Base-by-base conservation (phyloP, 2,113 vertebrate species). In the Oxyruncus cristatus region DNA sequence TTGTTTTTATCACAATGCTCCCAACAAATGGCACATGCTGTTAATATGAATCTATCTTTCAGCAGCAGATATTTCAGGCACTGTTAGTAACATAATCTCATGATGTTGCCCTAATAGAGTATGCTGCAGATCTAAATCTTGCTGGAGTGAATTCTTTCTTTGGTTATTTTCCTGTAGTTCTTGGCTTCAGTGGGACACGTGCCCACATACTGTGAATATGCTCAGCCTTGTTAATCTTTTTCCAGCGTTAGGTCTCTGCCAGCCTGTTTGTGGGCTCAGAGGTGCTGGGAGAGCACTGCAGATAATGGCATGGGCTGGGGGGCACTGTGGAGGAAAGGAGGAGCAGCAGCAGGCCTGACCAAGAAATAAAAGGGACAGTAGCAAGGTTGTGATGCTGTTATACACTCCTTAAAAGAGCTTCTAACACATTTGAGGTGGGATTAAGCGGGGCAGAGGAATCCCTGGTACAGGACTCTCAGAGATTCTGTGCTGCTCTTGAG, bases 1-100 rank as follows among this genome's bases (percentile, higher is more conserved):
- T 86, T 88, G 75, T 92, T 97, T 95, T 95, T 95, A 94, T 92
- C 96, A 92, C 90, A 94, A 94, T 78, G 85, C 93, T 97, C 93
- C 95, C 68, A 97, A 65, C 92, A 91, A 95, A 97, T 7, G 5
- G 61, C 95, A 95, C 88, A 95, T 91, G 92, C 90, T 97, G 92
- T 94, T 97, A 96, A 96, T 92, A 95, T 93, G 93, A 90, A 96
- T 90, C 75, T 92, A 46, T 96, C 93, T 96, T 96, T 94, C 95
- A 96, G 91, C 93, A 97, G 88, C 53, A 97, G 95, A 94, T 94
- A 96, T 96, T 97, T 96, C 94, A 93, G 88, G 83, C 92, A 74
- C 76, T 81, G 86, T 87, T 92, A 84, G 89, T 91, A 96, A 91
- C 70, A 93, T 75, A 95, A 93, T 92, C 89, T 92, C 61, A 56